Base-by-base conservation (phyloP, 2,888 invertebrate species). In the Griposia aprilina region DNA sequence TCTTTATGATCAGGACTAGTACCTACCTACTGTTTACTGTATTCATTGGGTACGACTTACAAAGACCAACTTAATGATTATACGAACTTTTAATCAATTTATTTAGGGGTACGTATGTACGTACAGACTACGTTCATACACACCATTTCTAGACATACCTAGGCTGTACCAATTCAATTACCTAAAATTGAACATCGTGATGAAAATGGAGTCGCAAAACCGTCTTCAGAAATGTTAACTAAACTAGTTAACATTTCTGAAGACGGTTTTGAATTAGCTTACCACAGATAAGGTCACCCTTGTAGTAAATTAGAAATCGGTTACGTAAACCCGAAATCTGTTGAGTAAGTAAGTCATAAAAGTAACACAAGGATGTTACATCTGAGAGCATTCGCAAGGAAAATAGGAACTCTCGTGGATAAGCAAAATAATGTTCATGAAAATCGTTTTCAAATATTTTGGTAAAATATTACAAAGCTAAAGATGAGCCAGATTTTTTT, bases 341-440 rank as follows among this genome's bases (percentile, higher is more conserved):
- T 68, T 63, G 36, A 71, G 57, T 73, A 59, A 73, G 72, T 67
- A 65, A 50, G 65, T 69, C 65, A 62, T 84, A 65, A 70, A 73
- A 68, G 50, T 83, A 74, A 62, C 63, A 79, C 17, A n/a, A 26
- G 15, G 11, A 45, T 72, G 50, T 26, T 41, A 83, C 30, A 73
- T 68, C 30, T 68, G 55, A 59, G 52, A 70, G 50, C 66, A 72
- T 41, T 78, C 59, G 23, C 1, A 52, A 59, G 65, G 70, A 78
- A 76, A 81, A 81, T 74, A 52, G 50, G 57, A 13, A 23, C 17
- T 59, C 41, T 23, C 63, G n/a, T 26, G 74, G 30, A n/a, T 30
- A 63, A 73, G 70, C 60, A 50, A 57, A 72, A 75, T 52, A 30
- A 65, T 30, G 20, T 17, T 17, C n/a, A 17, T 23, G 17, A 52